Evolutionary conservation across 1,140 invertebrate species (phyloP), one percentile per base, ranked within the genome.

Genomic region (Drosophila tristis): DNA sequence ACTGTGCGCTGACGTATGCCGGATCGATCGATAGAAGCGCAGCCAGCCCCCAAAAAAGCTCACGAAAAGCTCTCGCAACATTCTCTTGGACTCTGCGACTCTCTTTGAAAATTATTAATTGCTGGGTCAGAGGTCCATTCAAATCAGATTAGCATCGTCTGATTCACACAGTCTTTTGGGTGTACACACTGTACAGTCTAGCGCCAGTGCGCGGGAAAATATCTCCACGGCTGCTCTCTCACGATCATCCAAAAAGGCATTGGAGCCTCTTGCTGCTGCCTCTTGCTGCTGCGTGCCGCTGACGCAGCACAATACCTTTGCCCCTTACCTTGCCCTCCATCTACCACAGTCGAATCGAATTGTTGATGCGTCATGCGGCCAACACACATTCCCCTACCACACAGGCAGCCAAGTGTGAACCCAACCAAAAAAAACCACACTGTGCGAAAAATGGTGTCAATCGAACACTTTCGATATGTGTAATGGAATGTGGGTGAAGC

Each of bases 221-320:
- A 5, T 11, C 11, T 39, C 4, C 5, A 13, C 35, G 35, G 60
- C 45, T 7, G 60, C 45, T 6, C 68, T 81, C 78, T 53, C 65
- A 64, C 76, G 72, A 72, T 57, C 50, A 43, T 59, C 31, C 26
- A 20, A 23, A 35, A 63, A 59, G 44, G 39, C 23, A 49, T 58
- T 39, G 6, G 29, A 47, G 43, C 23, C 15, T 11, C 16, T 43
- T 25, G 5, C 15, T 42, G 58, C 39, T 20, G 9, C 45, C 15
- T 11, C 16, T 43, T 25, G 5, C 15, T 42, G 58, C 39, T 20
- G 9, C 45, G 57, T 44, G 6, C 11, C 31, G 25, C 45, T 84
- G 80, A 84, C 80, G 59, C 72, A 76, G 76, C 80, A 67, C 2
- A 48, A 71, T 59, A 39, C 11, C 35, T 13, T 29, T 13, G 7